These are phyloP conservation scores for Psittacula echo DNA, from an alignment of 2,797 vertebrate genomes.

Conservation along the genomic window DNA sequence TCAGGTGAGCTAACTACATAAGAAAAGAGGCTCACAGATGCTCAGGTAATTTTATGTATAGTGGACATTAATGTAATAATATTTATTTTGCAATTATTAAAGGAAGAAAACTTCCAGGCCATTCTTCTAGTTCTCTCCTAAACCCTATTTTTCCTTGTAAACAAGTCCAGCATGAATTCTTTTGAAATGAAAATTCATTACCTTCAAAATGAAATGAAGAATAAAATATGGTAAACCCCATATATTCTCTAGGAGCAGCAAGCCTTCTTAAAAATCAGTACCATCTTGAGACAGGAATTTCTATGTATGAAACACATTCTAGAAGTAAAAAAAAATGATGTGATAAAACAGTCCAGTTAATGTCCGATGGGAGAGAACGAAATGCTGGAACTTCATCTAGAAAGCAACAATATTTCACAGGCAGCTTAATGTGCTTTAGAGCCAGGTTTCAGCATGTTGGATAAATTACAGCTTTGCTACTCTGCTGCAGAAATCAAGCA, in stretches of 20 bases:
- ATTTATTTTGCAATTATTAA: not conserved
- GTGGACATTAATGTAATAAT: not conserved
- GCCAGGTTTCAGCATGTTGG: not conserved
- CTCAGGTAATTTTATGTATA: not conserved
- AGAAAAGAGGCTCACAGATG: not conserved
- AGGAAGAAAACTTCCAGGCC: not conserved
- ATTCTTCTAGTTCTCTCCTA: not conserved
- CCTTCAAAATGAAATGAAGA: not conserved
- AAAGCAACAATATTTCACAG: not conserved
- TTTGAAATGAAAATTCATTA: not conserved
- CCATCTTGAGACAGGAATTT: not conserved
- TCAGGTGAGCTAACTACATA: not conserved
- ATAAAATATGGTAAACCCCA: not conserved
- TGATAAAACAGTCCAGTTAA: not conserved
- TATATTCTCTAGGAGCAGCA: not conserved
- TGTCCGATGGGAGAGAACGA: not conserved
- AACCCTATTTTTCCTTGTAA: not conserved
- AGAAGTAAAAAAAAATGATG: not conserved
- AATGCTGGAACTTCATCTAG: not conserved
- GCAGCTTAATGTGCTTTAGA: not conserved
- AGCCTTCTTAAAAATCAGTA: not conserved
- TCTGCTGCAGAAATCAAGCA: not conserved
- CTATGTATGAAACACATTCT: not conserved
- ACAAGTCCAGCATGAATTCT: not conserved
- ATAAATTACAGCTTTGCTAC: conserved; percentile 2